A percentile compares a stretch with the other conserved stretches of the same genome.
phyloP scores from a whole-genome alignment of 2,113 vertebrate species.

The Sula dactylatra region DNA sequence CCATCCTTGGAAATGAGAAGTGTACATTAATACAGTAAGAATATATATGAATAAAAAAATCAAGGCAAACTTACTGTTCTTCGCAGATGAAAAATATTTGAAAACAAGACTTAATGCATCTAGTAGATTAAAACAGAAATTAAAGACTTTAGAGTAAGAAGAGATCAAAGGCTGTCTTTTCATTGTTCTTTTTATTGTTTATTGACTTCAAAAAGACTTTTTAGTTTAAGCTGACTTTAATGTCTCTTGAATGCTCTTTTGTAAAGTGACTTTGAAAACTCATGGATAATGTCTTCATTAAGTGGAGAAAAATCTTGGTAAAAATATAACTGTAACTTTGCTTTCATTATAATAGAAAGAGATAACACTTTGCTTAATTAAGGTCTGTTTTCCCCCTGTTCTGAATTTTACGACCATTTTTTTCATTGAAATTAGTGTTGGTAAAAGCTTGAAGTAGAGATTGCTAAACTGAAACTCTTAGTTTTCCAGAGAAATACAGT shows the following conservation, averaged over 20 bases:
- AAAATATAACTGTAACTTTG: constrained; percentile 75
- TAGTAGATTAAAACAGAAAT: constrained; percentile 83
- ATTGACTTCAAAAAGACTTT: constrained; percentile 86
- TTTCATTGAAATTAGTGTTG: constrained; percentile 68
- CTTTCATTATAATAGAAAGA: constrained; percentile 78
- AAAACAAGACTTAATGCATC: constrained; percentile 72
- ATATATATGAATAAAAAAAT: constrained; percentile 57
- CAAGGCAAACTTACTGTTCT: constrained; percentile 53
- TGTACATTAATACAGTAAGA: constrained; percentile 33
- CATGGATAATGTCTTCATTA: constrained; percentile 82
- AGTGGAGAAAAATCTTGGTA: constrained; percentile 75
- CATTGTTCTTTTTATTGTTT: constrained; percentile 86
- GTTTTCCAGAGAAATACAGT: neutral
- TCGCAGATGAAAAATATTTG: constrained; percentile 70
- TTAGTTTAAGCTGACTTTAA: constrained; percentile 83
- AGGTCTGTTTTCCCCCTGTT: constrained; percentile 75
- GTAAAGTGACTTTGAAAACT: constrained; percentile 84
- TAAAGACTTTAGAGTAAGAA: constrained; percentile 78
- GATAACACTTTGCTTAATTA: constrained; percentile 79
- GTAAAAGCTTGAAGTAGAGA: constrained; percentile 65
- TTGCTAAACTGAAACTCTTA: constrained; percentile 42
- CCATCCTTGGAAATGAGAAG: constrained; percentile 48
- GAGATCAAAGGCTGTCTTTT: constrained; percentile 80
- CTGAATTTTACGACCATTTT: constrained; percentile 63
- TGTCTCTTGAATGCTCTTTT: constrained; percentile 82